phyloP scores from a whole-genome alignment of 2,888 invertebrate genomes.

The Cancer borealis region DNA sequence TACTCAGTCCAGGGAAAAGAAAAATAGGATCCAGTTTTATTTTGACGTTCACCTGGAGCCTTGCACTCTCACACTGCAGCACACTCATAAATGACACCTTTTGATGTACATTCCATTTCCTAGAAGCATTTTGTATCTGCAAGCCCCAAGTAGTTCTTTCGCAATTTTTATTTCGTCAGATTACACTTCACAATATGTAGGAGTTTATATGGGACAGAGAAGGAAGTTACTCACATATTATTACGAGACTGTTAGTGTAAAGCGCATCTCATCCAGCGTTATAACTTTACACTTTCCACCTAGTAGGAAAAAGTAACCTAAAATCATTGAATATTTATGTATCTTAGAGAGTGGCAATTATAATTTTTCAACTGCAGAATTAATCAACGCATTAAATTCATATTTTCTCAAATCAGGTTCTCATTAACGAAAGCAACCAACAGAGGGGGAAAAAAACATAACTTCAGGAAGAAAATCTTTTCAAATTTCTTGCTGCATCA shows the following conservation, averaged over 20 bases:
- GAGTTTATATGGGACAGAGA: background rate
- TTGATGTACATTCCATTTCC: too few species aligned
- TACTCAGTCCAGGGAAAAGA: too few species aligned
- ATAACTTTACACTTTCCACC: background rate
- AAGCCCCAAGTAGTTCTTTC: too few species aligned
- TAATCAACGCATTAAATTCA: background rate
- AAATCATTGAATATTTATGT: background rate
- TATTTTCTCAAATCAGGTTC: background rate
- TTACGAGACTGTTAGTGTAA: background rate
- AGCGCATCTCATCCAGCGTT: background rate
- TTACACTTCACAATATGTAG: too few species aligned
- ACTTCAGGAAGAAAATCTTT: background rate
- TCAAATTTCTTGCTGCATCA: background rate
- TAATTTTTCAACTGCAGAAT: background rate
- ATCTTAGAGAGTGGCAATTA: background rate
- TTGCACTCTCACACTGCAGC: too few species aligned
- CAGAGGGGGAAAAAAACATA: background rate
- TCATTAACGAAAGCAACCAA: background rate
- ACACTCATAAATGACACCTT: too few species aligned
- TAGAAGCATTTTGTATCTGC: too few species aligned
- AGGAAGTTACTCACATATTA: background rate
- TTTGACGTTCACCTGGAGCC: too few species aligned
- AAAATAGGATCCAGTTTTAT: too few species aligned
- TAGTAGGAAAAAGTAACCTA: background rate
- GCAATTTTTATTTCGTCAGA: too few species aligned